Conservation (phyloP, 2,113 vertebrate genomes). For the Gopherus flavomarginatus region DNA sequence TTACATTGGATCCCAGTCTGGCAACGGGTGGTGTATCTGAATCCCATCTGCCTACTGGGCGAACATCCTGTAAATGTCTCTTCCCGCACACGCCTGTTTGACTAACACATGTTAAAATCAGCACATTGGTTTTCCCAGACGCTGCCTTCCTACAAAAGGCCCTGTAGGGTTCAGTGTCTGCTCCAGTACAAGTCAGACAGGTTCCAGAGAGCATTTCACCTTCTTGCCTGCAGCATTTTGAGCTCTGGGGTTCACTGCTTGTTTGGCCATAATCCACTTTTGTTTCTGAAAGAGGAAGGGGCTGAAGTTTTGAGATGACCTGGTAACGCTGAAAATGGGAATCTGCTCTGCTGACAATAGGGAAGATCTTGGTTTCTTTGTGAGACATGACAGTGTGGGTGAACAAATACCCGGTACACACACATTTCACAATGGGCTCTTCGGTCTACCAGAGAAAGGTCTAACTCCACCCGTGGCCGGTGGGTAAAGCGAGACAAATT, state of each 20-base stretch:
- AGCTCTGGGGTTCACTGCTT: background rate
- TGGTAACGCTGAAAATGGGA: background rate
- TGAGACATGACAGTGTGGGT: background rate
- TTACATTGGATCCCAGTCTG: background rate
- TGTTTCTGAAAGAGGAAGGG: background rate
- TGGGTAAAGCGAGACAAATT: background rate
- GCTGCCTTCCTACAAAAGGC: background rate
- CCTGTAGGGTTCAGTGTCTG: background rate
- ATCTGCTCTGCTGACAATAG: background rate
- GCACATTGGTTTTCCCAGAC: accelerated
- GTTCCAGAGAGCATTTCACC: background rate
- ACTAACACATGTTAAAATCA: background rate
- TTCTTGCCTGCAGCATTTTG: accelerated
- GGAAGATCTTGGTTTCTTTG: background rate
- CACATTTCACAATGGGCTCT: background rate
- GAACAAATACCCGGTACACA: background rate
- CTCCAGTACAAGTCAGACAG: accelerated
- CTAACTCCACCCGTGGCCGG: background rate
- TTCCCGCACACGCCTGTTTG: too few relatives aligned
- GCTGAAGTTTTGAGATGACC: background rate
- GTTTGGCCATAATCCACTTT: background rate
- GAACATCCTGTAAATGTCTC: background rate
- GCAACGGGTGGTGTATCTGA: background rate
- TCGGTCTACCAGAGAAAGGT: background rate
- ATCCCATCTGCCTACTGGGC: background rate